Percentiles rank a stretch among this genome's conserved stretches.
phyloP scores from a whole-genome alignment of 1,140 invertebrate species.

The Aphelenchoides besseyi region DNA sequence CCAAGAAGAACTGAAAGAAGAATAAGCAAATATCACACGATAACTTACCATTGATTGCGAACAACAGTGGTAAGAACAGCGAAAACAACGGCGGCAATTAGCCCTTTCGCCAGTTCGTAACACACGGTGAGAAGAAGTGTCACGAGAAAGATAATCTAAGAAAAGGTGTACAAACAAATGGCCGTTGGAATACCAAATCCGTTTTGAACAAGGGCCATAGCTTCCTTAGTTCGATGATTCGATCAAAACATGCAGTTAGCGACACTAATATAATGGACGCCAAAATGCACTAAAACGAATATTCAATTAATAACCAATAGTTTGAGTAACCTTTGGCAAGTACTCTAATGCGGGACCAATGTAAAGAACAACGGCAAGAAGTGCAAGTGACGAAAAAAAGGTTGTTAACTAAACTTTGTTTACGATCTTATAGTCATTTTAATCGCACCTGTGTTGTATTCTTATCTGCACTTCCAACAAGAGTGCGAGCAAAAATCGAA shows the following conservation, averaged over 20 bases:
- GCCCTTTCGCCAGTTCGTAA: constrained; percentile 55
- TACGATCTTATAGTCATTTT: background rate
- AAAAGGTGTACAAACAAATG: background rate
- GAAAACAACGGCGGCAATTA: constrained; percentile 52
- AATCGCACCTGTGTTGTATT: constrained; percentile 53
- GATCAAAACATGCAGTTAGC: constrained; percentile 47
- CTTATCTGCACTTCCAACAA: constrained; percentile 55
- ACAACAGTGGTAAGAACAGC: constrained; percentile 58
- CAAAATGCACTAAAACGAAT: constrained; percentile 52
- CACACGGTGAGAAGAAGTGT: constrained; percentile 55
- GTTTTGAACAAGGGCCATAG: constrained; percentile 61
- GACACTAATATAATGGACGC: constrained; percentile 59
- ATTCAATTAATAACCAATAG: background rate
- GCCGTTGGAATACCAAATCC: constrained; percentile 45
- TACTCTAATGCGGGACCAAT: constrained; percentile 59
- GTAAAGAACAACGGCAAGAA: constrained; percentile 54
- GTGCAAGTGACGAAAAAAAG: constrained; percentile 56
- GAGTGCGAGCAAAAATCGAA: constrained; percentile 58
- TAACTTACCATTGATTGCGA: constrained; percentile 52
- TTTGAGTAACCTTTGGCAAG: constrained; percentile 49
- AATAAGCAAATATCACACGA: background rate
- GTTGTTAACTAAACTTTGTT: constrained; percentile 42
- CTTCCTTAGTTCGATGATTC: constrained; percentile 48
- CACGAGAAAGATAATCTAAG: constrained; percentile 54
- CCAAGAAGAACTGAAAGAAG: constrained; percentile 52